phyloP scores from a whole-genome alignment of 2,113 vertebrate genomes.

The Budorcas taxicolor region DNA sequence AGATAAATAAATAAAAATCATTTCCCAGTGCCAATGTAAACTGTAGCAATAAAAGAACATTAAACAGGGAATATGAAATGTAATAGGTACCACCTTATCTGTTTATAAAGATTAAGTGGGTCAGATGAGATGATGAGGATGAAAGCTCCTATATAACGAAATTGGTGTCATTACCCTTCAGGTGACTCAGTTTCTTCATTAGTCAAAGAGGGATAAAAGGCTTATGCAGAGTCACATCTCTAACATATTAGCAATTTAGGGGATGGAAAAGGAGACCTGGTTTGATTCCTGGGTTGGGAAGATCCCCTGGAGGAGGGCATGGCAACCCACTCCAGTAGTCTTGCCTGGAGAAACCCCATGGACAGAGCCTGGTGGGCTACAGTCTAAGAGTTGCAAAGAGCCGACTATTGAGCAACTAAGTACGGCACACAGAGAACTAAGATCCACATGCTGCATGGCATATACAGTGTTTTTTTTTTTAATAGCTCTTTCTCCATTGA shows the following conservation, averaged over 20 bases:
- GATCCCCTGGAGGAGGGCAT: not conserved
- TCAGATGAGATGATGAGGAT: not conserved
- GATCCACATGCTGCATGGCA: not conserved
- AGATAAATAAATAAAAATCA: not conserved
- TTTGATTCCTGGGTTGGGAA: not conserved
- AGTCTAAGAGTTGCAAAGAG: not conserved
- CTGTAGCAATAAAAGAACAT: not conserved
- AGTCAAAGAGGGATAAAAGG: constrained; percentile 18
- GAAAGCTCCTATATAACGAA: not conserved
- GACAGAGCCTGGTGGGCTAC: not conserved
- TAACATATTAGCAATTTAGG: not conserved
- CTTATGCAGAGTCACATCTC: not conserved
- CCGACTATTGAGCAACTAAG: not conserved
- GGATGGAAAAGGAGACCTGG: not conserved
- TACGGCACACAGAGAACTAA: not conserved
- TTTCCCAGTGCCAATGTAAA: not conserved
- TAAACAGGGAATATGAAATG: not conserved
- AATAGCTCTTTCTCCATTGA: not conserved
- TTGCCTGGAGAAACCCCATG: not conserved
- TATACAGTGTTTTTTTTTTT: not conserved
- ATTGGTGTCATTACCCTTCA: not conserved
- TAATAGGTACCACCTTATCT: not conserved
- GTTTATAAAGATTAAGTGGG: not conserved
- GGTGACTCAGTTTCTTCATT: not conserved
- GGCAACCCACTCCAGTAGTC: not conserved